A percentile compares a stretch with the other conserved stretches of the same genome.
These are phyloP conservation scores for Telenomus remus DNA, from an alignment of 1,140 invertebrate species.

Conservation along the genomic window DNA sequence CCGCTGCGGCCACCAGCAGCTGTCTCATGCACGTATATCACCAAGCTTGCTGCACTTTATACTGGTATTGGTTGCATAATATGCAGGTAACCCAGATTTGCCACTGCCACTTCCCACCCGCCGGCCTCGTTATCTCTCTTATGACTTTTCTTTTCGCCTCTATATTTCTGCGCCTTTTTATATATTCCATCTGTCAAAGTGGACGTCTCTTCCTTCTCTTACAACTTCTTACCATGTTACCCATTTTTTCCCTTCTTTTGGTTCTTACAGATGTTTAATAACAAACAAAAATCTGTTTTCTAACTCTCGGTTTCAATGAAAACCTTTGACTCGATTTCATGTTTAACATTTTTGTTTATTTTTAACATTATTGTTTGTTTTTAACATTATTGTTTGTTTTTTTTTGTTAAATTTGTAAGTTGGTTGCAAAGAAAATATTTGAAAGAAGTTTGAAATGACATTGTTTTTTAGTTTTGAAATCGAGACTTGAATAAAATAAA, in stretches of 20 bases:
- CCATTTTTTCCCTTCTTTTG: background rate
- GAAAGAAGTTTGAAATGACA: too few relatives aligned
- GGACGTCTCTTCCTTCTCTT: conserved; percentile 5
- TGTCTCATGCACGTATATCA: conserved; percentile 41
- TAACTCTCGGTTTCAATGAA: too few relatives aligned
- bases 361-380: too few relatives aligned
- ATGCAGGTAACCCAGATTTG: conserved; percentile 72
- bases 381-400: too few relatives aligned
- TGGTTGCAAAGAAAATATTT: too few relatives aligned
- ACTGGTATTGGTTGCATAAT: conserved; percentile 71
- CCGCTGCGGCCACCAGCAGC: conserved; percentile 18
- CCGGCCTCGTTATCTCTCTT: conserved; percentile 67
- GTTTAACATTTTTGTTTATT: too few relatives aligned
- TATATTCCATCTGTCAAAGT: background rate
- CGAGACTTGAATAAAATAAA: conserved; percentile 1
- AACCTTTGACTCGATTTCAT: too few relatives aligned
- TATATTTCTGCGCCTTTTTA: conserved; percentile 27
- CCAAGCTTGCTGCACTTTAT: conserved; percentile 22
- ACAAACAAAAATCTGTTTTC: too few relatives aligned
- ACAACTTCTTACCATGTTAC: background rate
- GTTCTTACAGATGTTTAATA: too few relatives aligned
- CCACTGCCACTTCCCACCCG: conserved; percentile 66
- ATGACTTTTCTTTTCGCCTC: conserved; percentile 44
- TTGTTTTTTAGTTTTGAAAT: too few relatives aligned
- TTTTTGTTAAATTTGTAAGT: too few relatives aligned